These are phyloP conservation scores for Drosophila nr. perissopoda DNA, from an alignment of 2,888 invertebrate species.

Conservation along the genomic window DNA sequence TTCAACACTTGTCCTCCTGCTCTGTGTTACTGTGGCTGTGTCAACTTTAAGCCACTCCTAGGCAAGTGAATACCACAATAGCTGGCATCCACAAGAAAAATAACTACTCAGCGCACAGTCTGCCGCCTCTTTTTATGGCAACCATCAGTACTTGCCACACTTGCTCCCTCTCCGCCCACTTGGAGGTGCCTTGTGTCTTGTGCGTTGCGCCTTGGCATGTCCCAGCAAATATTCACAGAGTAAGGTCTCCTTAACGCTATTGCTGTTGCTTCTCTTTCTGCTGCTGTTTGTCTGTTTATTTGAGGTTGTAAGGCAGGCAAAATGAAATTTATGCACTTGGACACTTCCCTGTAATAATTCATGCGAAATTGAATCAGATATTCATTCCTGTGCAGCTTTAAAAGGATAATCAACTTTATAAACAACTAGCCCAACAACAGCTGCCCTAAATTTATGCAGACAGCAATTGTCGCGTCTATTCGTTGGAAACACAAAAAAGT, in stretches of 20 bases:
- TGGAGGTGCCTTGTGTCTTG: slow-evolving; percentile 41
- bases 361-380: slow-evolving; percentile 81
- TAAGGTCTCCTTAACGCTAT: slow-evolving; percentile 59
- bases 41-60: slow-evolving; percentile 73
- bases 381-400: slow-evolving; percentile 74
- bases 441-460: slow-evolving; percentile 64
- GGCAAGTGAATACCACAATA: slow-evolving; percentile 68
- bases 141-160: slow-evolving; percentile 54
- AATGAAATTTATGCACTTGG: slow-evolving; percentile 80
- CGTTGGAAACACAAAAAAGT: slow-evolving; percentile 45
- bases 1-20: slow-evolving; percentile 39
- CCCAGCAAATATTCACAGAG: slow-evolving; percentile 69
- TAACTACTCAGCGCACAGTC: slow-evolving; percentile 68
- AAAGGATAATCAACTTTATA: slow-evolving; percentile 79
- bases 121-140: slow-evolving; percentile 77
- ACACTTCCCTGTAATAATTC: slow-evolving; percentile 79
- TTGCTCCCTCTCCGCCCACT: slow-evolving; percentile 1
- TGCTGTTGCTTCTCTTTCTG: slow-evolving; percentile 5
- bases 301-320: slow-evolving; percentile 55
- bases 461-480: slow-evolving; percentile 37
- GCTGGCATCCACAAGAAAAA: slow-evolving; percentile 34
- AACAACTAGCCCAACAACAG: slow-evolving; percentile 39
- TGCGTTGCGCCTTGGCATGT: slow-evolving; percentile 57
- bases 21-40: slow-evolving; percentile 42
- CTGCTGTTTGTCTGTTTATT: slow-evolving; percentile 41